Percentiles rank a stretch among this genome's conserved stretches.
Evolutionary conservation across 2,888 invertebrate species (phyloP).

Genomic region (Chalcosyrphus nemorum): DNA sequence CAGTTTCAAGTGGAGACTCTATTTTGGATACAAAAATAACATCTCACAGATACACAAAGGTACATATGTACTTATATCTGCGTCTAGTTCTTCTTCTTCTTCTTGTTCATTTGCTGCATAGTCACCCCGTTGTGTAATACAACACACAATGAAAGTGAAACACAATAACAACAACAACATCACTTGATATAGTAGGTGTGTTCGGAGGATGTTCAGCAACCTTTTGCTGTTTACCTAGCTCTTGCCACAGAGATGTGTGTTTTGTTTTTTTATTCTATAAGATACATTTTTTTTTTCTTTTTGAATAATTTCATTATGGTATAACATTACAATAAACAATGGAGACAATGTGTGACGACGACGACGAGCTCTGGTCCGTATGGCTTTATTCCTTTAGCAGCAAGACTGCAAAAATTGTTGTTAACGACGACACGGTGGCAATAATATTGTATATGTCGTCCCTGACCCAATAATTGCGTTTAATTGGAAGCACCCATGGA

Average conservation of each 20-base stretch:
- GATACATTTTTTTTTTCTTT: constrained; percentile 4
- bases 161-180: too few relatives aligned
- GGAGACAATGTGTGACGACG: constrained; percentile 30
- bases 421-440: constrained; percentile 1
- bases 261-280: too few relatives aligned
- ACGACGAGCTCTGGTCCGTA: constrained; percentile 17
- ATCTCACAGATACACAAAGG: constrained; percentile 1
- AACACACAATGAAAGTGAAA: constrained; percentile 46
- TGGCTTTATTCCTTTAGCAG: constrained; percentile 22
- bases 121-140: constrained; percentile 40
- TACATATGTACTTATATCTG: not conserved
- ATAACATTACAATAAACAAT: constrained; percentile 63
- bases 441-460: too few relatives aligned
- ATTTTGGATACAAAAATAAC: constrained; percentile 34
- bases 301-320: constrained; percentile 43
- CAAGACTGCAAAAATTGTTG: not conserved
- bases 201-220: constrained; percentile 46
- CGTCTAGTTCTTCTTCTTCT: constrained; percentile 11
- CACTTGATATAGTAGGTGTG: constrained; percentile 11
- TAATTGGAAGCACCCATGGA: constrained; percentile 59
- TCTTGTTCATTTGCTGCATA: not conserved
- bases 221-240: constrained; percentile 38
- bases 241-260: constrained; percentile 4
- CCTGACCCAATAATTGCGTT: constrained; percentile 67
- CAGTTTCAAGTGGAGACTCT: constrained; percentile 33